Conservation (phyloP, 1,140 invertebrate species). For the Lordiphosa mommai region DNA sequence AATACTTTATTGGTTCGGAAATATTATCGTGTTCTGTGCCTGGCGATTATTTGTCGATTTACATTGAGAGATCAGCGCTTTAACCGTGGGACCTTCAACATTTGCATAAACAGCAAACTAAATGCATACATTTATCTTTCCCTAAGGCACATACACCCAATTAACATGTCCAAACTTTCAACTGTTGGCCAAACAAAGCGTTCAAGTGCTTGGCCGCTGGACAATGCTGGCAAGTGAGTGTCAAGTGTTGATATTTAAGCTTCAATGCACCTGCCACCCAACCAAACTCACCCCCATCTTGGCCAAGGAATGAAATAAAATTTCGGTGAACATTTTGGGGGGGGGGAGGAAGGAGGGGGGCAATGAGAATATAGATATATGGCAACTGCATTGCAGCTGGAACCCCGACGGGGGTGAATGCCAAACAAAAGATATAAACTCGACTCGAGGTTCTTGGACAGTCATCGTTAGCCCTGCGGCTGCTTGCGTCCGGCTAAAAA, state of each 20-base stretch:
- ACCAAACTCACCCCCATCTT: neutral
- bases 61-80: no score
- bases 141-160: conserved; percentile 28
- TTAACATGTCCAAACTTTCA: conserved; percentile 39
- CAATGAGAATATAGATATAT: conserved; percentile 42
- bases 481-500: conserved; percentile 28
- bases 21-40: no score
- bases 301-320: conserved; percentile 35
- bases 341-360: neutral
- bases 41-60: no score
- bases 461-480: conserved; percentile 19
- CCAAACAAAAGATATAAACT: conserved; percentile 44
- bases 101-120: no score
- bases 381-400: conserved; percentile 65
- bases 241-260: conserved; percentile 68
- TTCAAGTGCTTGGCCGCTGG: conserved; percentile 4
- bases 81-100: no score
- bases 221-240: conserved; percentile 43
- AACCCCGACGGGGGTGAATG: conserved; percentile 1
- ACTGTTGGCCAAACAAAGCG: conserved; percentile 18
- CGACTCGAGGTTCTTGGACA: conserved; percentile 19
- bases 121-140: no score
- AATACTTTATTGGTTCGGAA: no score
- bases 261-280: conserved; percentile 27
- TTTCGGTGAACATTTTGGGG: conserved; percentile 13